Percentiles rank a stretch among this genome's conserved stretches.
phyloP scores from a whole-genome alignment of 2,888 invertebrate genomes.

The Thecocarcelia acutangulata region DNA sequence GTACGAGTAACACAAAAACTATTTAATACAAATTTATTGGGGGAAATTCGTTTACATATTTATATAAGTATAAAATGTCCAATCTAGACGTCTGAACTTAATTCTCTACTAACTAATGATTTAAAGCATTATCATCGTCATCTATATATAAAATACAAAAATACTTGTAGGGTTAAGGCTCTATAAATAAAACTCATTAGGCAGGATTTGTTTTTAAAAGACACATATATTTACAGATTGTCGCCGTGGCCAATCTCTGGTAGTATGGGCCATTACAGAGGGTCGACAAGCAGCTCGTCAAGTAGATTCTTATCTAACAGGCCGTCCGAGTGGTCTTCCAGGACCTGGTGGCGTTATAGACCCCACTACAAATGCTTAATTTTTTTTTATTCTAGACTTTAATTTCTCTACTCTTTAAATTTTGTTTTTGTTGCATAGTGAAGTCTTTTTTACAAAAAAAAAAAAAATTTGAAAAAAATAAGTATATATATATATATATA shows the following conservation, averaged over 20 bases:
- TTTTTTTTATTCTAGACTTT: slow-evolving; percentile 18
- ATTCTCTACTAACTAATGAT: no score
- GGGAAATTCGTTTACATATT: no score
- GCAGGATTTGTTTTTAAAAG: background rate
- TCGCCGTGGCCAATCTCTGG: slow-evolving; percentile 98
- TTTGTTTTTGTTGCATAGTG: slow-evolving; percentile 24
- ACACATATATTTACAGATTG: slow-evolving; percentile 87
- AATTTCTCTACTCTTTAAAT: background rate
- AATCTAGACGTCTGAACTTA: no score
- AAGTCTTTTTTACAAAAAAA: slow-evolving; percentile 41
- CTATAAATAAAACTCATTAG: background rate
- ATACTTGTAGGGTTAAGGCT: no score
- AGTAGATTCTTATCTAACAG: slow-evolving; percentile 92
- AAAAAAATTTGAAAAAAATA: slow-evolving; percentile 16
- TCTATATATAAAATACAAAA: no score
- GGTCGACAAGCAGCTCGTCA: slow-evolving; percentile 98
- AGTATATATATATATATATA: slow-evolving; percentile 7
- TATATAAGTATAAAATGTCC: no score
- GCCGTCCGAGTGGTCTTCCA: slow-evolving; percentile 89
- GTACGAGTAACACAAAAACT: no score
- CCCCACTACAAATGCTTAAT: slow-evolving; percentile 74
- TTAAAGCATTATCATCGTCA: no score
- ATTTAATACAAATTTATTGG: no score
- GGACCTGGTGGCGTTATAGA: slow-evolving; percentile 94
- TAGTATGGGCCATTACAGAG: slow-evolving; percentile 99